A percentile compares a stretch with the other conserved stretches of the same genome.
Conservation (phyloP, 2,797 vertebrate genomes). For the Cossypha heuglini region DNA sequence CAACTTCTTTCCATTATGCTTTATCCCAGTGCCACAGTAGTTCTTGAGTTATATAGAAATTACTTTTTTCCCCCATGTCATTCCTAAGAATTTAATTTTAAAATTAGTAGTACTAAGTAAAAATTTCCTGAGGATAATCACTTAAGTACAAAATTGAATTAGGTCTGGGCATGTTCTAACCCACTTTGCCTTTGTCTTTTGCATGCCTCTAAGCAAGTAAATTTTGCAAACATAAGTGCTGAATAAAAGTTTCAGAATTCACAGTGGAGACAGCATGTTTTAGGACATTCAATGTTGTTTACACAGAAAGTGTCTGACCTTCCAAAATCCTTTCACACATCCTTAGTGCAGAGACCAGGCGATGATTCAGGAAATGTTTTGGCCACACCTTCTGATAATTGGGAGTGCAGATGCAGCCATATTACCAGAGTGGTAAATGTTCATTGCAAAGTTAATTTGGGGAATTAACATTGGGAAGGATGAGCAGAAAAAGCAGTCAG, state of each 20-base stretch:
- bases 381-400: constrained; percentile 15
- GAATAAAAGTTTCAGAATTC: constrained; percentile 3
- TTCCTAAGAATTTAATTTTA: not conserved
- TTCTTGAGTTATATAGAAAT: not conserved
- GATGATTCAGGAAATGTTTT: not conserved
- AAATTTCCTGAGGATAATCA: not conserved
- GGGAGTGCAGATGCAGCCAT: constrained; percentile 2
- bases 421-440: not conserved
- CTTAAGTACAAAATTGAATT: constrained; percentile 2
- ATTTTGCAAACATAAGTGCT: not conserved
- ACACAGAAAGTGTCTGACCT: not conserved
- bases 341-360: not conserved
- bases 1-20: not conserved
- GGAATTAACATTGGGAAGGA: not conserved
- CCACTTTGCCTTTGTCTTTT: constrained; percentile 2
- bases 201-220: not conserved
- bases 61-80: not conserved
- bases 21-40: not conserved
- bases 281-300: not conserved
- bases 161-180: not conserved
- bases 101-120: not conserved
- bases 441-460: constrained; percentile 5
- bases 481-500: not conserved
- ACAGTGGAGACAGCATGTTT: not conserved
- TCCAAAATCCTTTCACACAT: constrained; percentile 35